A percentile compares a stretch with the other conserved stretches of the same genome.
These are phyloP conservation scores for Atractosteus spatula DNA, from an alignment of 2,113 vertebrate genomes.

Conservation along the genomic window DNA sequence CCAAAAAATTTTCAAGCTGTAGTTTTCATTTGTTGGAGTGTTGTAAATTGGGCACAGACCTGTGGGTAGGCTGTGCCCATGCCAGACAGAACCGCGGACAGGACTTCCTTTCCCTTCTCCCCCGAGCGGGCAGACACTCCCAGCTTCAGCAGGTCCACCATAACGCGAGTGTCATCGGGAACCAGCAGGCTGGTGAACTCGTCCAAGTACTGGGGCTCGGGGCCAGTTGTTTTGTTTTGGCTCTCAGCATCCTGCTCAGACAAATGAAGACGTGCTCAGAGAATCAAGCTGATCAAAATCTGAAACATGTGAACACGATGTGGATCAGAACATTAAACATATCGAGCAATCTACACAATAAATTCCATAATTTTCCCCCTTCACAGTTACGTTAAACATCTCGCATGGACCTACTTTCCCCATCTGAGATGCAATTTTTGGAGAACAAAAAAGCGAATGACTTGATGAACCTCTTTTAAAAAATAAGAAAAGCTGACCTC, in stretches of 20 bases:
- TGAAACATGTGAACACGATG: too few relatives aligned
- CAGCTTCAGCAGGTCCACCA: slow-evolving; percentile 93
- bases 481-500: slow-evolving; percentile 55
- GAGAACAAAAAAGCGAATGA: too few relatives aligned
- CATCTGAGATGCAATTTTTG: too few relatives aligned
- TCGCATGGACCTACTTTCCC: too few relatives aligned
- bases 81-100: slow-evolving; percentile 91
- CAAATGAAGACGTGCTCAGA: slow-evolving; percentile 13
- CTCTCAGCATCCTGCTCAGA: slow-evolving; percentile 83
- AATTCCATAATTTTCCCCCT: too few relatives aligned
- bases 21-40: too few relatives aligned
- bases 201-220: slow-evolving; percentile 90
- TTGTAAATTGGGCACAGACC: slow-evolving; percentile 49
- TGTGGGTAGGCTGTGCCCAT: slow-evolving; percentile 96
- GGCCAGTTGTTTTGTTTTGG: slow-evolving; percentile 84
- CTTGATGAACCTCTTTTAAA: neutral
- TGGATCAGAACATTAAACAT: too few relatives aligned
- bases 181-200: slow-evolving; percentile 92
- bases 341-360: too few relatives aligned
- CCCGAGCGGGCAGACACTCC: slow-evolving; percentile 87
- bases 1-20: neutral
- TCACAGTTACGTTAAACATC: too few relatives aligned
- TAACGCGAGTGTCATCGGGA: slow-evolving; percentile 87
- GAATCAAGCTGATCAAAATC: too few relatives aligned
- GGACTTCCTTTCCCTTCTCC: slow-evolving; percentile 87